Evolutionary conservation across 1,140 invertebrate species (phyloP).

Genomic region (Drosophila ambigua): DNA sequence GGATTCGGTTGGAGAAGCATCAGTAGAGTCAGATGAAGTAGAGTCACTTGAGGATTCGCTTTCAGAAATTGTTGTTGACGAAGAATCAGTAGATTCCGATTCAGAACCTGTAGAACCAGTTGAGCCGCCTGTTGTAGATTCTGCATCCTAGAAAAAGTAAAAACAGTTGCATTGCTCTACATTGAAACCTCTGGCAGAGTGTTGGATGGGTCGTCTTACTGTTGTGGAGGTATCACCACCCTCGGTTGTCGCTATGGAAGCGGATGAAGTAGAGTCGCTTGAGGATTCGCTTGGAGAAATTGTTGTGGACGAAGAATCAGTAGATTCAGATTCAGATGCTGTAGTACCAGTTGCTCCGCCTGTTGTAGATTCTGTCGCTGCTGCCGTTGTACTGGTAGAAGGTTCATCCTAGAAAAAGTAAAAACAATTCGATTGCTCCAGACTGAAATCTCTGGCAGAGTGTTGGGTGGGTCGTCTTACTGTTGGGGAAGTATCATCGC

Average conservation of each 20-base stretch:
- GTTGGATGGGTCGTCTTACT: neutral
- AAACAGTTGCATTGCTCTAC: too few species aligned
- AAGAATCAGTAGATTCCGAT: neutral
- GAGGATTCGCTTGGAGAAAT: neutral
- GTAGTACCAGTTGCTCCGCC: neutral
- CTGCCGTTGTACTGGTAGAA: neutral
- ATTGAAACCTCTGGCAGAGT: neutral
- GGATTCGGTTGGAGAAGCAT: neutral
- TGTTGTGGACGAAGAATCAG: neutral
- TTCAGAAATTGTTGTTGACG: neutral
- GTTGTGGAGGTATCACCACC: neutral
- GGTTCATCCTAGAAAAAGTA: neutral
- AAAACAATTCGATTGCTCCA: too few species aligned
- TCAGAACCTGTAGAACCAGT: neutral
- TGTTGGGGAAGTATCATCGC: neutral
- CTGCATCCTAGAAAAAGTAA: neutral
- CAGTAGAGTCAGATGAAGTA: too few species aligned
- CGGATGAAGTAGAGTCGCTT: too few species aligned
- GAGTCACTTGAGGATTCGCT: neutral
- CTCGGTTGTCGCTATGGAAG: conserved; percentile 2
- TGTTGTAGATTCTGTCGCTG: conserved; percentile 1
- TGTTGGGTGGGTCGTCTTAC: neutral
- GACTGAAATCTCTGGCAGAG: neutral
- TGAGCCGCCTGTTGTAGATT: neutral
- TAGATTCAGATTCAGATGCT: too few species aligned